Conservation (phyloP, 2,888 invertebrate species). For the Sipunculus nudus region DNA sequence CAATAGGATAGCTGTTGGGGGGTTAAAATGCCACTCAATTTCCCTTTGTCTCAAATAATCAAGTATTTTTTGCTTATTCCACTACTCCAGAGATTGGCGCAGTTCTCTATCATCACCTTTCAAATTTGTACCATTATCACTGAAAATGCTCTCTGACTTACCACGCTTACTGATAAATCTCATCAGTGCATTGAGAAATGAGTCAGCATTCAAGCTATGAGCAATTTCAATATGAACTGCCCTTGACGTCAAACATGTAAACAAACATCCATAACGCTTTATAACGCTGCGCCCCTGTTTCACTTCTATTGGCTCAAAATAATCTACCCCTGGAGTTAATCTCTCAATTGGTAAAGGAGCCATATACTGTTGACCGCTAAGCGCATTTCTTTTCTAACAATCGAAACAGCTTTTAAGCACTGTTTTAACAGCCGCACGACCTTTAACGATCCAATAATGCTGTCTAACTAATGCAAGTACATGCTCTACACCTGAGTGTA, state of each 20-base stretch:
- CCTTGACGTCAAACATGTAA: constrained; percentile 9
- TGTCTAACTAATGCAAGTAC: no score
- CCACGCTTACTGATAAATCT: constrained; percentile 3
- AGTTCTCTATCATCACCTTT: neutral
- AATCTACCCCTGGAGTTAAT: constrained; percentile 14
- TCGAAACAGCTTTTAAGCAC: no score
- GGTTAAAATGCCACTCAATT: constrained; percentile 12
- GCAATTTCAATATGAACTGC: constrained; percentile 14
- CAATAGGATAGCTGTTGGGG: constrained; percentile 1
- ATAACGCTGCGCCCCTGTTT: constrained; percentile 2
- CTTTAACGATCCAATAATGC: no score
- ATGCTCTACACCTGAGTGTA: no score
- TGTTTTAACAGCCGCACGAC: no score
- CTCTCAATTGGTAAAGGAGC: no score
- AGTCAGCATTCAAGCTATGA: constrained; percentile 9
- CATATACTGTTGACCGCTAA: no score
- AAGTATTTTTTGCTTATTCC: neutral
- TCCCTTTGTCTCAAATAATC: neutral
- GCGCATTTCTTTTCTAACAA: no score
- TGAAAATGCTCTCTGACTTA: neutral
- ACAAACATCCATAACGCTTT: constrained; percentile 5
- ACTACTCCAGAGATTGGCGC: neutral
- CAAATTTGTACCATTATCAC: constrained; percentile 16
- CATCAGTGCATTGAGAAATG: neutral
- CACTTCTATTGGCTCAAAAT: constrained; percentile 3